Base-by-base conservation (phyloP, 1,140 invertebrate species). In the Musca domestica region DNA sequence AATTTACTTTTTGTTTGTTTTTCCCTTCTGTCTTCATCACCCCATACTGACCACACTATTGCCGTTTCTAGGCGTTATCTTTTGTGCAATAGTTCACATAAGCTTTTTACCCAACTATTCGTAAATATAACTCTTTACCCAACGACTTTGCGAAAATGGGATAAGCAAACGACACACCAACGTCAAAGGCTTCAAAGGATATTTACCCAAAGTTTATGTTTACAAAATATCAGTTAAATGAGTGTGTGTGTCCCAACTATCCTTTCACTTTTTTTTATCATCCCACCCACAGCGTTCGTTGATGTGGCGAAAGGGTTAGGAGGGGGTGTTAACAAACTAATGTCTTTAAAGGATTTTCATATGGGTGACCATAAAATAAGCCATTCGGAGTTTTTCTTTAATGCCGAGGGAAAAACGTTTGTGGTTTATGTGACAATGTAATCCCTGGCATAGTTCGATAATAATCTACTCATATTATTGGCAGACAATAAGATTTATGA, bases 71-170 rank as follows among this genome's bases (percentile, higher is more conserved):
- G 27, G 34, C 34, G 10, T 41, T 41, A 41, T 41, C 47, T 22
- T 66, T 66, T 17, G 20, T 22, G 27, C 65, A 66, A 54, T 66
- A 66, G 65, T 66, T 66, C 48, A 66, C 65, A 66, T 23, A 54
- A 51, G 65, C 65, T 54, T 27, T 54, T 27, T 30, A n/a, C 22
- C 23, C 20, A 34, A 41, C 56, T 61, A 41, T 61, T 17, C 54
- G 15, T 23, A 54, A 22, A 58, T 58, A 58, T 15, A 27, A 12
- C 25, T 30, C 27, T 30, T 30, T 30, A 30, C 27, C 3, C 9
- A 30, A 4, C 9, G 3, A 30, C 27, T n/a, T n/a, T 41, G 34
- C 34, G 2, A 41, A 41, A 10, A 41, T 41, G 34, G 4, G 34
- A 41, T 5, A 9, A 41, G 10, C n/a, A n/a, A 7, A 12, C 4